Evolutionary conservation across 1,140 invertebrate genomes (phyloP).

Genomic region (Bemisia tabaci): DNA sequence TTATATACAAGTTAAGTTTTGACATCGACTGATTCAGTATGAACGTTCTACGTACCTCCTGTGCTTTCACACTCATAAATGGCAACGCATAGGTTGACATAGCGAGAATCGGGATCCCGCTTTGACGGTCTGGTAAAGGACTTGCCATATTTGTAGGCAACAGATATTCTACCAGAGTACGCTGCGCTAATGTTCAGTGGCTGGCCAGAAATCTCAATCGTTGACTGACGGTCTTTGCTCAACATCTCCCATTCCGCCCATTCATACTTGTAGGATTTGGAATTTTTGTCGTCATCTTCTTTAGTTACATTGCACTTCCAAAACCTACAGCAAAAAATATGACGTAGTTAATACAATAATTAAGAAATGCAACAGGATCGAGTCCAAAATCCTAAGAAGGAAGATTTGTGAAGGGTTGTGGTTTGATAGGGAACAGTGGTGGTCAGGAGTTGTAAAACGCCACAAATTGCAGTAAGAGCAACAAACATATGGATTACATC

Average conservation of each 20-base stretch:
- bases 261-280: conserved; percentile 44
- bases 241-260: conserved; percentile 88
- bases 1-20: too few relatives aligned
- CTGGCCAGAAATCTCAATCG: conserved; percentile 68
- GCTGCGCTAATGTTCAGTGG: conserved; percentile 90
- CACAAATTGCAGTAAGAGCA: too few relatives aligned
- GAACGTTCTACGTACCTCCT: conserved; percentile 67
- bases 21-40: too few relatives aligned
- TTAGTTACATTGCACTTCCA: conserved; percentile 64
- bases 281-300: conserved; percentile 26
- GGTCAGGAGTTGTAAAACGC: too few relatives aligned
- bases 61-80: conserved; percentile 99
- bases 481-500: too few relatives aligned
- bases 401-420: too few relatives aligned
- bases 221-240: conserved; percentile 63
- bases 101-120: conserved; percentile 64
- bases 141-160: conserved; percentile 85
- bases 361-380: neutral
- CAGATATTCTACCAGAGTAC: conserved; percentile 91
- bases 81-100: conserved; percentile 87
- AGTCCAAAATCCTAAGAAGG: too few relatives aligned
- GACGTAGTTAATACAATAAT: conserved; percentile 4
- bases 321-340: conserved; percentile 38
- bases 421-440: too few relatives aligned
- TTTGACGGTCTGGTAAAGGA: conserved; percentile 68